Conservation (phyloP, 2,797 vertebrate genomes). For the Halcyon badia region DNA sequence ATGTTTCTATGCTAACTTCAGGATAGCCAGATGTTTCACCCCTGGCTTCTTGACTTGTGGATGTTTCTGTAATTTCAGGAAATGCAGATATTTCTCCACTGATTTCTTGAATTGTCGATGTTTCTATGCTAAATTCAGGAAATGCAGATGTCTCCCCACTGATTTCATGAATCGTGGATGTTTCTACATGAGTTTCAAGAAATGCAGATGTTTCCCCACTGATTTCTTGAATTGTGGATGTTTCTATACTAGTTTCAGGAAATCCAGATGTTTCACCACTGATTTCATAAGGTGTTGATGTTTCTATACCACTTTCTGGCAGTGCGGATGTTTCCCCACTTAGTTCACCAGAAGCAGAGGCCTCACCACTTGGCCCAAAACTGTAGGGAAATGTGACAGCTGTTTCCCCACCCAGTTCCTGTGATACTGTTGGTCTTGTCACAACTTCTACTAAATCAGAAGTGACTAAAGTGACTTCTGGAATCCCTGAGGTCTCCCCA, state of each 20-base stretch:
- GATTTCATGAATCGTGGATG: neutral
- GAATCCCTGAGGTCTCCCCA: conserved; percentile 79
- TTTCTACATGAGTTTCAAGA: neutral
- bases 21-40: conserved; percentile 63
- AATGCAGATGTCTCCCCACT: neutral
- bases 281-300: conserved; percentile 67
- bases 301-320: conserved; percentile 76
- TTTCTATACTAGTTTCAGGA: conserved; percentile 42
- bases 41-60: neutral
- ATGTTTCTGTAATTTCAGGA: conserved; percentile 23
- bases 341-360: conserved; percentile 69
- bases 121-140: neutral
- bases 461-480: conserved; percentile 81
- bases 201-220: conserved; percentile 17
- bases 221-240: neutral
- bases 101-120: neutral
- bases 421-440: conserved; percentile 69
- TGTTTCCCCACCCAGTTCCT: conserved; percentile 83
- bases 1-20: conserved; percentile 49
- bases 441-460: conserved; percentile 80
- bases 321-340: conserved; percentile 54
- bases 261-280: conserved; percentile 77
- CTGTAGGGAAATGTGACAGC: conserved; percentile 54
- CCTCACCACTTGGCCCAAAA: conserved; percentile 73
- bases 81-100: neutral